phyloP scores from a whole-genome alignment of 1,140 invertebrate species.

The Dolichoris vasculosae region DNA sequence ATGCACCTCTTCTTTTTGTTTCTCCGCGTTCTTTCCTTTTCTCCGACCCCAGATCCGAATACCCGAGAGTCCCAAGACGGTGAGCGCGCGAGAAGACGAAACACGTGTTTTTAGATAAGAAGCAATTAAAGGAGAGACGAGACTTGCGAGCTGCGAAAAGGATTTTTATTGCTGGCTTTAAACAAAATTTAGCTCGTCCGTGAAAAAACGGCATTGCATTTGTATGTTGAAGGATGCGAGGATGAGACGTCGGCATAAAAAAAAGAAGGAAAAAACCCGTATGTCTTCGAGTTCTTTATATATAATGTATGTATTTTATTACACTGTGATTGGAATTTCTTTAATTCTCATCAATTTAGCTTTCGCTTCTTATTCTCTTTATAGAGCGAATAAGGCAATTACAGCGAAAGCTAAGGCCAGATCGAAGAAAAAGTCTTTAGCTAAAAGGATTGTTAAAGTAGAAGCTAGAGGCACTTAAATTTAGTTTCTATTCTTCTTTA shows the following conservation, averaged over 20 bases:
- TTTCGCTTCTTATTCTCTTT: too few species aligned
- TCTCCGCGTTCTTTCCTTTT: background rate
- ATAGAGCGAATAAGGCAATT: too few species aligned
- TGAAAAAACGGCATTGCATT: background rate
- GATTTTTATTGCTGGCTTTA: slow-evolving; percentile 56
- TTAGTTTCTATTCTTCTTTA: too few species aligned
- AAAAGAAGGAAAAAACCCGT: background rate
- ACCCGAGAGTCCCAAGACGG: background rate
- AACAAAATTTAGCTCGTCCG: slow-evolving; percentile 28
- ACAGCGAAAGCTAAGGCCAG: too few species aligned
- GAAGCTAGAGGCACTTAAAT: too few species aligned
- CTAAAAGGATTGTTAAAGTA: too few species aligned
- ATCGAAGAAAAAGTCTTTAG: too few species aligned
- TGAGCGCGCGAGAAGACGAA: slow-evolving; percentile 43
- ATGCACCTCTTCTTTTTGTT: background rate
- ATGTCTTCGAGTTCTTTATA: slow-evolving; percentile 4
- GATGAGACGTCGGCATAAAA: background rate
- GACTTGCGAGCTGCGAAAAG: slow-evolving; percentile 52
- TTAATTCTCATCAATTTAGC: too few species aligned
- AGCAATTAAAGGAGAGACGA: slow-evolving; percentile 45
- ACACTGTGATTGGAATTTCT: too few species aligned
- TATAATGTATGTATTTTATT: background rate
- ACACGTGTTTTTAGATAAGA: slow-evolving; percentile 50
- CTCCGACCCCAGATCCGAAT: background rate
- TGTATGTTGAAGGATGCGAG: background rate